Conservation (phyloP, 1,140 invertebrate species). For the Pseudachorutes palmiensis region DNA sequence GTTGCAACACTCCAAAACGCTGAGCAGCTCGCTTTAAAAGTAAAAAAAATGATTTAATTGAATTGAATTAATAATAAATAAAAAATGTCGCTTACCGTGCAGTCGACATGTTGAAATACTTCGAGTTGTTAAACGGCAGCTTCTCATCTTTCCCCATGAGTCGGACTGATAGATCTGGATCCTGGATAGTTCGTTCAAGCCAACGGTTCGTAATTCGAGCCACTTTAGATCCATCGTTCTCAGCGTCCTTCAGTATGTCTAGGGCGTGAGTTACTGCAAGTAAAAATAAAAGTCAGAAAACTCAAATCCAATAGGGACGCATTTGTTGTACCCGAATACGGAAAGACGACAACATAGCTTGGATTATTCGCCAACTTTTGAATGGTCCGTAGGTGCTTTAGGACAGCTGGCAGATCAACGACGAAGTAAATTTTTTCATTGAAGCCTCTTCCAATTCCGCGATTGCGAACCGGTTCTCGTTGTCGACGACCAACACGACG, state of each 20-base stretch:
- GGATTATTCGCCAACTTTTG: constrained; percentile 23
- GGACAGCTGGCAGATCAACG: constrained; percentile 26
- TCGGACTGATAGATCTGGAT: constrained; percentile 20
- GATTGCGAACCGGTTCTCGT: neutral
- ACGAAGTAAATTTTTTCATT: constrained; percentile 22
- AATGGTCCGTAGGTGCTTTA: constrained; percentile 22
- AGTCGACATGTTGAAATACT: too few species aligned
- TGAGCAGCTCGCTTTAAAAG: constrained; percentile 27
- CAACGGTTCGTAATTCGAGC: constrained; percentile 23
- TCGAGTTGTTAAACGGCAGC: constrained; percentile 8
- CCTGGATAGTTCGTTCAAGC: constrained; percentile 21
- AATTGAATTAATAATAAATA: too few species aligned
- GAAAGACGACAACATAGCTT: constrained; percentile 29
- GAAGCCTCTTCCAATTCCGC: neutral
- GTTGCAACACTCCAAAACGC: constrained; percentile 32
- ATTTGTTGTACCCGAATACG: constrained; percentile 21
- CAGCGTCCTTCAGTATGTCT: constrained; percentile 28
- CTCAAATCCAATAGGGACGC: neutral
- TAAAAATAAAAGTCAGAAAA: constrained; percentile 9
- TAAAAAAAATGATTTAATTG: constrained; percentile 12
- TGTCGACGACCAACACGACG: constrained; percentile 12
- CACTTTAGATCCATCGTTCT: constrained; percentile 16
- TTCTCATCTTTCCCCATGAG: constrained; percentile 17
- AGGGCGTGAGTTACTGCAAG: constrained; percentile 23
- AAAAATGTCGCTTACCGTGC: too few species aligned